These are phyloP conservation scores for Axea sp. DNA, from an alignment of 2,888 invertebrate genomes.

Conservation along the genomic window DNA sequence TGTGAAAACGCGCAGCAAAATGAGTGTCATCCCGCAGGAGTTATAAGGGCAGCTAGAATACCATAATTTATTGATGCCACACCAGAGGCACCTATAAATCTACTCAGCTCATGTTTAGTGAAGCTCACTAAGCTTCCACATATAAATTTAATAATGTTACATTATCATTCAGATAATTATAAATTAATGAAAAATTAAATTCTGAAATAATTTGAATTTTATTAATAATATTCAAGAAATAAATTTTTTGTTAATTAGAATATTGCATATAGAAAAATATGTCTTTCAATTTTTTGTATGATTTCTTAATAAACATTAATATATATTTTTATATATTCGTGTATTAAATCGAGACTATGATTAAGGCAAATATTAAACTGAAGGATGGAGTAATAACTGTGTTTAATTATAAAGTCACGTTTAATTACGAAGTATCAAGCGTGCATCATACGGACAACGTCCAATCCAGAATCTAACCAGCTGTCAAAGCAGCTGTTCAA, in stretches of 20 bases:
- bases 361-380: too few relatives aligned
- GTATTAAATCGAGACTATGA: too few relatives aligned
- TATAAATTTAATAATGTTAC: constrained; percentile 55
- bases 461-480: constrained; percentile 65
- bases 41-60: constrained; percentile 51
- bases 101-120: constrained; percentile 53
- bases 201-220: constrained; percentile 15
- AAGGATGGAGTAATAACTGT: constrained; percentile 30
- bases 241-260: too few relatives aligned
- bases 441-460: constrained; percentile 53
- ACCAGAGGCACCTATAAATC: constrained; percentile 60
- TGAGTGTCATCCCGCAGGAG: constrained; percentile 60
- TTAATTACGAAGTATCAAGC: constrained; percentile 56
- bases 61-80: constrained; percentile 60
- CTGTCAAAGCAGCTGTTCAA: constrained; percentile 78
- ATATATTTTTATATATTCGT: too few relatives aligned
- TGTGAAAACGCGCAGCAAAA: constrained; percentile 57
- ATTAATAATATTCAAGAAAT: too few relatives aligned
- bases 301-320: too few relatives aligned
- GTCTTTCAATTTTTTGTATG: too few relatives aligned
- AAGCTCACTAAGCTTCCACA: constrained; percentile 46
- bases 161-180: constrained; percentile 41
- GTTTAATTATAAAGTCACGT: constrained; percentile 49
- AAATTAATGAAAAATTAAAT: constrained; percentile 33
- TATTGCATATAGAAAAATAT: too few relatives aligned